Percentiles rank a stretch among this genome's conserved stretches.
Conservation (phyloP, 2,113 vertebrate genomes). For the Anarhynchus alexandrinus region DNA sequence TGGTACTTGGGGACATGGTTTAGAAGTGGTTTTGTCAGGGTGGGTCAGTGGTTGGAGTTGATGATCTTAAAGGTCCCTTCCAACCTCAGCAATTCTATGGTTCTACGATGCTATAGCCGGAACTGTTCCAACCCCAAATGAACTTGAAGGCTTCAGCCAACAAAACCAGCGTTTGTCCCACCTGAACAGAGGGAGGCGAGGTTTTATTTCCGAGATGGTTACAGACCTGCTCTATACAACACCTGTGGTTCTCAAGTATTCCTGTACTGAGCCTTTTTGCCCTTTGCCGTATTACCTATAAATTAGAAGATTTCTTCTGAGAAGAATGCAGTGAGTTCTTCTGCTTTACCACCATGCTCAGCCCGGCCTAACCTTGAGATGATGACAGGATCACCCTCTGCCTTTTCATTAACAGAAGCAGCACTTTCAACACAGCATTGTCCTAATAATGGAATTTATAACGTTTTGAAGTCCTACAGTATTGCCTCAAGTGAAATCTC, state of each 20-base stretch:
- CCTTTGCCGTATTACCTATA: not conserved
- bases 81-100: no score
- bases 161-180: not conserved
- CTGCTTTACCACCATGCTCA: rapidly evolving
- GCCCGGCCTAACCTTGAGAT: not conserved
- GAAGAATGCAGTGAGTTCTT: not conserved
- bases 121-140: not conserved
- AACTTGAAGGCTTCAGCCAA: not conserved
- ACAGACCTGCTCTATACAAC: not conserved
- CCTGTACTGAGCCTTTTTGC: no score
- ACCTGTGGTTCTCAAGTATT: not conserved
- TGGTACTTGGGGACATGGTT: no score
- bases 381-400: not conserved
- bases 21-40: no score
- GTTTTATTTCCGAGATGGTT: not conserved
- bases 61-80: no score
- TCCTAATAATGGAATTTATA: not conserved
- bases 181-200: rapidly evolving
- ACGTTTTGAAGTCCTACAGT: rapidly evolving
- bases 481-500: not conserved
- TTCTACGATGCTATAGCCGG: no score
- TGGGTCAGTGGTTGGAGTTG: no score
- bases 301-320: not conserved
- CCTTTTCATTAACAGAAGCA: not conserved
- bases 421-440: not conserved